Conservation (phyloP, 2,797 vertebrate genomes). For the Pagetopsis macropterus region DNA sequence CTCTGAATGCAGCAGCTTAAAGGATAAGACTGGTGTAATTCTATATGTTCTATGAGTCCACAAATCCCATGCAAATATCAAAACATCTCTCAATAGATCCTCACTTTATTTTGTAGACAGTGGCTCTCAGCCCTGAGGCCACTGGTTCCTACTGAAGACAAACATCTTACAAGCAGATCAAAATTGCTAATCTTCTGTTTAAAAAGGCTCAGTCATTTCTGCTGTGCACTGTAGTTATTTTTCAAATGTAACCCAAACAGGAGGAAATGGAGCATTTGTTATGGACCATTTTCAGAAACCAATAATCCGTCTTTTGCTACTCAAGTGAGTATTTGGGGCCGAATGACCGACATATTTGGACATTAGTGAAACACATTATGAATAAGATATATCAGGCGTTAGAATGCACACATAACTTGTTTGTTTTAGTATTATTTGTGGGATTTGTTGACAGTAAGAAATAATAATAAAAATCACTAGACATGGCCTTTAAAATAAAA, state of each 20-base stretch:
- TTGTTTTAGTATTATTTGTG: background rate
- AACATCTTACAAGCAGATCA: background rate
- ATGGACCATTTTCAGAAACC: no score
- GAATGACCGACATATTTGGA: background rate
- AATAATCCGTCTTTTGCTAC: no score
- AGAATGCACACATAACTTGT: no score
- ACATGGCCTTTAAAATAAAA: no score
- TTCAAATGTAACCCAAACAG: background rate
- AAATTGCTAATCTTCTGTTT: background rate
- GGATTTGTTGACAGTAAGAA: background rate
- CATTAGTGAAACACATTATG: background rate
- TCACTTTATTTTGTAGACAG: background rate
- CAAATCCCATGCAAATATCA: background rate
- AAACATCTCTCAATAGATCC: background rate
- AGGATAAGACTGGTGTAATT: background rate
- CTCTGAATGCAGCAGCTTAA: background rate
- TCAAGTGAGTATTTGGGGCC: background rate
- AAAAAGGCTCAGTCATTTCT: no score
- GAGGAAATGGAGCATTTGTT: background rate
- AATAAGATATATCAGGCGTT: background rate
- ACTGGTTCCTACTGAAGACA: background rate
- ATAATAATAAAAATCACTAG: background rate
- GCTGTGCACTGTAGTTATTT: no score
- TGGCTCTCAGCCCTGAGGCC: background rate
- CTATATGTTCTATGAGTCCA: background rate